These are phyloP conservation scores for Thripadectes ignobilis DNA, from an alignment of 2,797 vertebrate species.

Conservation along the genomic window DNA sequence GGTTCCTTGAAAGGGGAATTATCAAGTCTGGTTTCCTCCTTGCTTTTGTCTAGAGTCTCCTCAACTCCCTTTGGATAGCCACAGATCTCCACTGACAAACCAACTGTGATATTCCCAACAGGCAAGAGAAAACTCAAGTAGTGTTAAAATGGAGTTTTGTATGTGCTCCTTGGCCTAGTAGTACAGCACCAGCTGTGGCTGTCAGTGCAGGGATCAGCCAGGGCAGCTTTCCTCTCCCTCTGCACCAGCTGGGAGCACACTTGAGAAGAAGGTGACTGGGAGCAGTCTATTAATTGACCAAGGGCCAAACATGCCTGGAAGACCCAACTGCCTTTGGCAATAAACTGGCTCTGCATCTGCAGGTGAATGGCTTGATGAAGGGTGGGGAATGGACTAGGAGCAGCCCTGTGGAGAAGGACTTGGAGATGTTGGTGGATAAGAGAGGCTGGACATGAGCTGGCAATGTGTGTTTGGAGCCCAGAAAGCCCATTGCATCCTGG, in stretches of 20 bases:
- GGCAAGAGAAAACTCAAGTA: background rate
- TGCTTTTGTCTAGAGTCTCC: background rate
- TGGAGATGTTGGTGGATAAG: background rate
- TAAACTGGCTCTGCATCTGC: background rate
- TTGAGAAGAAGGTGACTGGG: background rate
- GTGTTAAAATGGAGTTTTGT: background rate
- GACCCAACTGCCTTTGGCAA: rapidly evolving
- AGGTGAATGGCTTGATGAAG: background rate
- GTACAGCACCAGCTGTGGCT: background rate
- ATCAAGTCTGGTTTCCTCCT: slow-evolving; percentile 15
- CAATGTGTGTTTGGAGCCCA: background rate
- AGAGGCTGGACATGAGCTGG: background rate
- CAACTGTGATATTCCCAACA: background rate
- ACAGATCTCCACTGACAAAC: background rate
- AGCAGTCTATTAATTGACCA: background rate
- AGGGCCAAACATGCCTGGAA: background rate
- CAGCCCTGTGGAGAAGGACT: background rate
- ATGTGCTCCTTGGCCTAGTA: background rate
- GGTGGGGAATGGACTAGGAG: background rate
- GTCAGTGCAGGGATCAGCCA: too few species aligned
- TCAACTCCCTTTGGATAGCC: background rate
- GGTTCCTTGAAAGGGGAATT: slow-evolving; percentile 24
- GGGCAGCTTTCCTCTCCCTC: background rate
- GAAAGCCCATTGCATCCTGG: background rate
- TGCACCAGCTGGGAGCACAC: background rate